phyloP scores from a whole-genome alignment of 2,113 vertebrate species.

The Recurvirostra avosetta region DNA sequence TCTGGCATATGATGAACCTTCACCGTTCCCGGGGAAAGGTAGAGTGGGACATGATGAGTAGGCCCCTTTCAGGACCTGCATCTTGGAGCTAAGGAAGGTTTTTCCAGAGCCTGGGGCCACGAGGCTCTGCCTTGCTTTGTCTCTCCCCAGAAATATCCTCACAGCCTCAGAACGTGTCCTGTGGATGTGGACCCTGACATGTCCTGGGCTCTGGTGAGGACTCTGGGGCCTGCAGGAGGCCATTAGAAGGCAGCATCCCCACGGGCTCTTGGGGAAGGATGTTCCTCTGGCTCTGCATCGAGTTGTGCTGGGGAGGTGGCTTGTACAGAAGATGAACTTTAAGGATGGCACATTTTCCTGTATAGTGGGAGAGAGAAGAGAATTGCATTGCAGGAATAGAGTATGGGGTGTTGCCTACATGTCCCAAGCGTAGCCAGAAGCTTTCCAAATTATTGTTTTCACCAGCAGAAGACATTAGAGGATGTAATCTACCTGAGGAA shows the following conservation, averaged over 20 bases:
- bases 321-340: neutral
- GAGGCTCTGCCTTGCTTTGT: neutral
- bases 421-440: neutral
- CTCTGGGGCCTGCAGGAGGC: neutral
- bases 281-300: neutral
- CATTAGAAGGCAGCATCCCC: neutral
- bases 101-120: neutral
- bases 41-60: neutral
- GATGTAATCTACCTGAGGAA: neutral
- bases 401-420: neutral
- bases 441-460: neutral
- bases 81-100: neutral
- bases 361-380: neutral
- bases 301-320: neutral
- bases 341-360: neutral
- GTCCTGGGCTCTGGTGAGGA: neutral
- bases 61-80: neutral
- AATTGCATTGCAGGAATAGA: neutral
- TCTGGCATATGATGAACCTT: neutral
- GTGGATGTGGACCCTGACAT: neutral
- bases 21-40: neutral
- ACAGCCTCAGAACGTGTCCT: neutral
- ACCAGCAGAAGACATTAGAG: neutral
- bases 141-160: neutral
- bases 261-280: neutral